Evolutionary conservation across 2,888 invertebrate genomes (phyloP).

Genomic region (Campoplex nolae): DNA sequence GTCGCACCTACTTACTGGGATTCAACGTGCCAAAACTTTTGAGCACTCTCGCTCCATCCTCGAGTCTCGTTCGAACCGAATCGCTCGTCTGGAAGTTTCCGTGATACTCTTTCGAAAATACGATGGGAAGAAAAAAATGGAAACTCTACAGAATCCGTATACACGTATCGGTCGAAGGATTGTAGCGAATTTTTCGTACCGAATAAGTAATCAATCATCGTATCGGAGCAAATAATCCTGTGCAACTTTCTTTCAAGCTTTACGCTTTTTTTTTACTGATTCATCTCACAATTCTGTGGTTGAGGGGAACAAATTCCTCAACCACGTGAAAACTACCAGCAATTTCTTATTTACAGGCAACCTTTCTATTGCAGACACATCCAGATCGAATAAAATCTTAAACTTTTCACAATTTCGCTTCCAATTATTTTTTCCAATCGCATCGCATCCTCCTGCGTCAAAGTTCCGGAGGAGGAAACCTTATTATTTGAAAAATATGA

Average conservation of each 20-base stretch:
- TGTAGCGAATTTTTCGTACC: not conserved
- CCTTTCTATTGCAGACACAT: not conserved
- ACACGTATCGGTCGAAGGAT: not conserved
- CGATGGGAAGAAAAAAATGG: slow-evolving; percentile 7
- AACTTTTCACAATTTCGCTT: not conserved
- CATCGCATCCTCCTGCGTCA: not conserved
- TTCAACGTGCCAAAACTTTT: slow-evolving; percentile 66
- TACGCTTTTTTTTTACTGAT: not conserved
- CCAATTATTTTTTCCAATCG: slow-evolving; percentile 1
- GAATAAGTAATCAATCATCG: slow-evolving; percentile 21
- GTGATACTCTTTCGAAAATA: slow-evolving; percentile 50
- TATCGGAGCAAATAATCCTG: slow-evolving; percentile 13
- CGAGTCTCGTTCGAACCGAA: slow-evolving; percentile 22
- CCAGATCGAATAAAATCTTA: not conserved
- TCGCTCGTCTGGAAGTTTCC: slow-evolving; percentile 56
- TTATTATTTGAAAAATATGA: slow-evolving; percentile 8
- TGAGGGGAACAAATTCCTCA: not conserved
- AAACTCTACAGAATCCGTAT: not conserved
- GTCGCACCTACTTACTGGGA: slow-evolving; percentile 62
- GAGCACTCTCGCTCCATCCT: slow-evolving; percentile 36
- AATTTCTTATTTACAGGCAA: not conserved
- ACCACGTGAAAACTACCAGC: not conserved
- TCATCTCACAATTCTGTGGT: not conserved
- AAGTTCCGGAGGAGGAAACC: not conserved
- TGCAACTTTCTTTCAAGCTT: not conserved